Evolutionary conservation across 2,797 vertebrate genomes (phyloP), one percentile per base, ranked within the genome.

Genomic region (Phyllotis vaccarum): DNA sequence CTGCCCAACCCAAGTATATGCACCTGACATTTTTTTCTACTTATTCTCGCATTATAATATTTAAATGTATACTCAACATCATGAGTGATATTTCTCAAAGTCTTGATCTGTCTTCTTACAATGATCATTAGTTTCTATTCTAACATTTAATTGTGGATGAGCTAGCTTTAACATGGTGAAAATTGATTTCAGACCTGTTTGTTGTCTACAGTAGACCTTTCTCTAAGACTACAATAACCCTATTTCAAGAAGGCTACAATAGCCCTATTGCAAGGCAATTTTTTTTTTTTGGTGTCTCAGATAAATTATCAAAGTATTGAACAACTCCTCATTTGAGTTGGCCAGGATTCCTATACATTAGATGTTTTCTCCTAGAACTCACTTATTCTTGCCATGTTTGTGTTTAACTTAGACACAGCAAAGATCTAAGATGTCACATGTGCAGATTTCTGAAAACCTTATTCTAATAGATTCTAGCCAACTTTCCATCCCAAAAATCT

Each of bases 241-340:
- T 46, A 49, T 85, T 85, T 85, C 11, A 66, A 49, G 46, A 49
- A 34, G 43, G 49, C 60, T 34, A 49, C 5, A 85, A 34, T 66
- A 85, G 49, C 40, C 17, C 10, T 46, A 49, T 85, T 85, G 66
- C 6, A 49, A 85, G 82, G 19, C 43, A 49, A n/a, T n/a, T n/a
- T 85, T 11, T 29, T 85, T 43, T 49, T 66, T 85, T 11, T 49
- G 46, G 19, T 66, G 29, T 66, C 62, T 66, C 31, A n/a, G 43
- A 31, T 85, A n/a, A 85, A 85, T 66, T n/a, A 70, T 17, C n/a
- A 54, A 58, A 19, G 1, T 75, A 68, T 43, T 86, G 83, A 95
- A 19, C 21, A 56, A 76, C 11, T 92, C 43, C 87, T 93, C 52
- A 72, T 96, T 89, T 93, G 93, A 52, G 31, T 70, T 75, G n/a